A percentile compares a stretch with the other conserved stretches of the same genome.
phyloP scores from a whole-genome alignment of 2,113 vertebrate species.

The Scortum barcoo region DNA sequence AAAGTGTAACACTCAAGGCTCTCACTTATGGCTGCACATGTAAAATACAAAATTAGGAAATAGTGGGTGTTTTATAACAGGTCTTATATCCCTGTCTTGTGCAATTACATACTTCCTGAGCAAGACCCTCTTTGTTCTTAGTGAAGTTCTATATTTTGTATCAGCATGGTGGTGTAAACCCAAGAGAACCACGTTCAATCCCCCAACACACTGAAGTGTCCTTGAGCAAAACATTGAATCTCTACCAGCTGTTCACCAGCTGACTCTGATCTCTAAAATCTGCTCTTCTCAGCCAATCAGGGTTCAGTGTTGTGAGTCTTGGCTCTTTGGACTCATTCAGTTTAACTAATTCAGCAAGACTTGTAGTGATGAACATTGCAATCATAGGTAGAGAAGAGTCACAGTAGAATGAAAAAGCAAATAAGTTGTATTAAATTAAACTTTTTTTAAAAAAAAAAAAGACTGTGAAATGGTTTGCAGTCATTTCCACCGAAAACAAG shows the following conservation, averaged over 20 bases:
- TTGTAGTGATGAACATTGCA: background rate
- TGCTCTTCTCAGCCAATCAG: slow-evolving; percentile 4
- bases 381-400: background rate
- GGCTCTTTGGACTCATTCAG: background rate
- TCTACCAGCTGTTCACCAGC: slow-evolving; percentile 17
- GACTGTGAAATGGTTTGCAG: background rate
- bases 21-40: background rate
- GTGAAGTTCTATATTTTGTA: background rate
- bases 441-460: no score
- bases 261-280: slow-evolving; percentile 24
- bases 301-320: background rate
- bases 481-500: background rate
- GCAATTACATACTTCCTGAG: background rate
- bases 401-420: background rate
- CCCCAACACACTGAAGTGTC: background rate
- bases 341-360: background rate
- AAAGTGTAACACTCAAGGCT: background rate
- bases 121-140: background rate
- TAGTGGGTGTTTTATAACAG: no score
- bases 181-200: background rate
- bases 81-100: background rate
- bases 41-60: background rate
- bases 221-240: slow-evolving; percentile 21
- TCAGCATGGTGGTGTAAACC: background rate
- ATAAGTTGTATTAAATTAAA: no score